Percentiles rank a stretch among this genome's conserved stretches.
Evolutionary conservation across 2,888 invertebrate species (phyloP).

Genomic region (Amphiduros pacificus): DNA sequence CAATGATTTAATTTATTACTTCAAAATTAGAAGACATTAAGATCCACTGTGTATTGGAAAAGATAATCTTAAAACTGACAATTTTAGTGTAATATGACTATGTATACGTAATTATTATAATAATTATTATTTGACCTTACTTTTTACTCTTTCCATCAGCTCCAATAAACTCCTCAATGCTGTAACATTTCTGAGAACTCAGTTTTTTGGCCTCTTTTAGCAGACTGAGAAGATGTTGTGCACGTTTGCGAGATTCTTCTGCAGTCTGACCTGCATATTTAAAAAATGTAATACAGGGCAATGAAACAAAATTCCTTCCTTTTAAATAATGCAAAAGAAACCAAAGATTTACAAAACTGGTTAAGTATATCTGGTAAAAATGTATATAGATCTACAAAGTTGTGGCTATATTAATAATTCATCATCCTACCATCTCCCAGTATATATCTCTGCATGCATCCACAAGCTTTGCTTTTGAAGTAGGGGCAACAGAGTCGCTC

Average conservation of each 20-base stretch:
- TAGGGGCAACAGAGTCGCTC: slow-evolving; percentile 44
- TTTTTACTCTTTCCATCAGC: not conserved
- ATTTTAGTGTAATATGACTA: not conserved
- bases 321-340: no score
- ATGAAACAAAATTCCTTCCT: not conserved
- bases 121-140: not conserved
- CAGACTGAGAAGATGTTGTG: slow-evolving; percentile 37
- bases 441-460: slow-evolving; percentile 46
- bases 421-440: slow-evolving; percentile 31
- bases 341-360: no score
- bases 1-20: no score
- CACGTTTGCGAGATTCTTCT: slow-evolving; percentile 28
- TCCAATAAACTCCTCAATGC: slow-evolving; percentile 14
- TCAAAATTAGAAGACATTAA: no score
- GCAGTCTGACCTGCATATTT: no score
- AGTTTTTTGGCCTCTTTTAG: slow-evolving; percentile 42
- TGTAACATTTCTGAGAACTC: slow-evolving; percentile 41
- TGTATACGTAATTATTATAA: not conserved
- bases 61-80: no score
- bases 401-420: no score
- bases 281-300: not conserved
- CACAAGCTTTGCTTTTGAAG: slow-evolving; percentile 39
- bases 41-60: no score
- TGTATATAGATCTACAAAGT: no score
- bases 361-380: no score